These are phyloP conservation scores for Hycleus cichorii DNA, from an alignment of 1,140 invertebrate genomes.

Conservation along the genomic window DNA sequence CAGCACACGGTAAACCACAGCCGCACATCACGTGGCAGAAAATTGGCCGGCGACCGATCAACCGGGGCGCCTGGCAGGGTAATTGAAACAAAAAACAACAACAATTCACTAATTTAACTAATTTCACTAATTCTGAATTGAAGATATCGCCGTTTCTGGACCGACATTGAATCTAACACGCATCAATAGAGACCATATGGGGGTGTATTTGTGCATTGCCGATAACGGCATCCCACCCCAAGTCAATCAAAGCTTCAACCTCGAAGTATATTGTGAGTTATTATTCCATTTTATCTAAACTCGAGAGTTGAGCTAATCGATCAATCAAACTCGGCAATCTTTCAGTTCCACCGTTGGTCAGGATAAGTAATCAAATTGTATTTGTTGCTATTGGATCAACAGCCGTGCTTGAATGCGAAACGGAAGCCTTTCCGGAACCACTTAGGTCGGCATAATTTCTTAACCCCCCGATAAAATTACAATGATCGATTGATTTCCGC, in stretches of 20 bases:
- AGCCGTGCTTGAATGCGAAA: slow-evolving; percentile 72
- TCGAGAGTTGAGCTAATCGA: neutral
- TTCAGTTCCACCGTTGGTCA: slow-evolving; percentile 72
- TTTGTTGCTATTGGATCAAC: slow-evolving; percentile 60
- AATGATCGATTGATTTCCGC: neutral
- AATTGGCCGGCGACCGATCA: slow-evolving; percentile 57
- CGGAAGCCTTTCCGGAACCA: slow-evolving; percentile 82
- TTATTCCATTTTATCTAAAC: neutral
- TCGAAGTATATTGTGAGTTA: slow-evolving; percentile 87
- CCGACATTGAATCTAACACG: slow-evolving; percentile 69
- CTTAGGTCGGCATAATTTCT: slow-evolving; percentile 43
- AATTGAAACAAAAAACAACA: slow-evolving; percentile 20
- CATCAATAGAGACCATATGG: slow-evolving; percentile 79
- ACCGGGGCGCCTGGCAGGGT: slow-evolving; percentile 55
- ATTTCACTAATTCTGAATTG: slow-evolving; percentile 5
- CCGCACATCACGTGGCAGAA: slow-evolving; percentile 71
- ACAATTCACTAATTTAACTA: neutral
- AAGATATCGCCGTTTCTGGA: slow-evolving; percentile 63
- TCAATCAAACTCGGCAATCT: slow-evolving; percentile 2
- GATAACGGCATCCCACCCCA: slow-evolving; percentile 81
- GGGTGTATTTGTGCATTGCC: slow-evolving; percentile 76
- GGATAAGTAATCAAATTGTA: slow-evolving; percentile 66
- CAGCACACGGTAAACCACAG: slow-evolving; percentile 63
- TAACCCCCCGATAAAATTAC: neutral
- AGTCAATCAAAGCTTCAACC: slow-evolving; percentile 67